Percentiles rank a stretch among this genome's conserved stretches.
Conservation (phyloP, 53 echinoderm and acorn worm species). For the Antedon mediterranea region DNA sequence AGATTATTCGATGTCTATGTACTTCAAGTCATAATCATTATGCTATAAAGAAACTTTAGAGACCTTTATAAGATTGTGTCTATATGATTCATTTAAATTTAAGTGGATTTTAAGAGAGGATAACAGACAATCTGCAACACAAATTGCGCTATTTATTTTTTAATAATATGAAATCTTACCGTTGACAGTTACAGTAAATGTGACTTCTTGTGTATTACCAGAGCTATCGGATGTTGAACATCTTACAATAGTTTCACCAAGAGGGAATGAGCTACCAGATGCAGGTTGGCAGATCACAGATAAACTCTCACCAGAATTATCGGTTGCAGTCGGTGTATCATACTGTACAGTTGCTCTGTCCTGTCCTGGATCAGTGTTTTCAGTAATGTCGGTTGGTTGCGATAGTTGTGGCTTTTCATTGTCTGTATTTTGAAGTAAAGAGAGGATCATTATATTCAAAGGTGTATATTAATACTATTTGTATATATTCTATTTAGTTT, state of each 20-base stretch:
- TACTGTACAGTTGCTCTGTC: constrained; percentile 11
- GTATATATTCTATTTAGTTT: too few species aligned
- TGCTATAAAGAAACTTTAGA: too few species aligned
- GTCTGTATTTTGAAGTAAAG: neutral
- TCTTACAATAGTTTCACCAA: constrained; percentile 4
- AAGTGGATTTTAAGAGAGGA: too few species aligned
- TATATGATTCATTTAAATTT: too few species aligned
- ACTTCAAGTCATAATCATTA: too few species aligned
- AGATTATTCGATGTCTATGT: too few species aligned
- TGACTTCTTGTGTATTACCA: constrained; percentile 6
- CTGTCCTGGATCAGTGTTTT: constrained; percentile 10
- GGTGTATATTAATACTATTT: too few species aligned
- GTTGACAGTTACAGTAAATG: constrained; percentile 13
- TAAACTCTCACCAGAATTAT: constrained; percentile 13
- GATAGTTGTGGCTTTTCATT: constrained; percentile 7
- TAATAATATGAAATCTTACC: too few species aligned
- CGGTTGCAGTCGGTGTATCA: constrained; percentile 11
- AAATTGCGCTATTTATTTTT: too few species aligned
- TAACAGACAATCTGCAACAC: too few species aligned
- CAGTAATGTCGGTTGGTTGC: constrained; percentile 4
- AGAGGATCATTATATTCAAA: too few species aligned
- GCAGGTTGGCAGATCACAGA: constrained; percentile 10
- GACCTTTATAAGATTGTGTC: too few species aligned
- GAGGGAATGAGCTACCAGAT: constrained; percentile 10
- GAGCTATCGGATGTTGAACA: constrained; percentile 11